These are phyloP conservation scores for Penaeus japonicus DNA, from an alignment of 1,140 invertebrate genomes.

Conservation along the genomic window DNA sequence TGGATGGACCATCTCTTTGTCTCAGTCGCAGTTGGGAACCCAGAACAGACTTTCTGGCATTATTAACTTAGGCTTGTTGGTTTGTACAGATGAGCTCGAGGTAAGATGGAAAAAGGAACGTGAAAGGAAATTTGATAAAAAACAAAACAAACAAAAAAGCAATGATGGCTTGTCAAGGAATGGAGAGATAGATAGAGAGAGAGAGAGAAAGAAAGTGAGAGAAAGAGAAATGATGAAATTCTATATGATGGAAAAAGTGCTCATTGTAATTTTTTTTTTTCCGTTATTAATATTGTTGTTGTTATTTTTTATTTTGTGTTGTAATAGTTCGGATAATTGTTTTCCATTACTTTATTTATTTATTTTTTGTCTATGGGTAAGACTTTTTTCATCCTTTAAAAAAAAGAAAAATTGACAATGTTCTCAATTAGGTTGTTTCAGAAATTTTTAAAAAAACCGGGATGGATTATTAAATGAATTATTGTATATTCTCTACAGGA, in stretches of 20 bases:
- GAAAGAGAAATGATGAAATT: too few species aligned
- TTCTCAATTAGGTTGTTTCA: conserved; percentile 48
- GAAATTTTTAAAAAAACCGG: too few species aligned
- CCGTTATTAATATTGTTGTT: too few species aligned
- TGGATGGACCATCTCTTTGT: conserved; percentile 3
- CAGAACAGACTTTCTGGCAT: conserved; percentile 4
- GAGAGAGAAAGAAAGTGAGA: too few species aligned
- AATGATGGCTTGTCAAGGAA: too few species aligned
- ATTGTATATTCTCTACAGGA: conserved; percentile 40
- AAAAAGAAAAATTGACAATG: conserved; percentile 7
- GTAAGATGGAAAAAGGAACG: too few species aligned
- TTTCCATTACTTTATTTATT: neutral
- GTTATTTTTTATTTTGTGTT: neutral
- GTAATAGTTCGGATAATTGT: too few species aligned
- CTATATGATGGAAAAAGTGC: conserved; percentile 11
- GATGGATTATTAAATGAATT: conserved; percentile 20
- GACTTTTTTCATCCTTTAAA: neutral
- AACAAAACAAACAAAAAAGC: too few species aligned
- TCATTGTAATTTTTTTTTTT: conserved; percentile 25
- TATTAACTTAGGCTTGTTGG: neutral
- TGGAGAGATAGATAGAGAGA: too few species aligned
- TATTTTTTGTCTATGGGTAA: neutral
- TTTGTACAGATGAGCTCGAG: conserved; percentile 29
- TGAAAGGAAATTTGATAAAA: too few species aligned
- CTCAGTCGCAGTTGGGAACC: conserved; percentile 7